These are phyloP conservation scores for Xenopus laevis DNA, from an alignment of 2,113 vertebrate species.

Conservation along the genomic window DNA sequence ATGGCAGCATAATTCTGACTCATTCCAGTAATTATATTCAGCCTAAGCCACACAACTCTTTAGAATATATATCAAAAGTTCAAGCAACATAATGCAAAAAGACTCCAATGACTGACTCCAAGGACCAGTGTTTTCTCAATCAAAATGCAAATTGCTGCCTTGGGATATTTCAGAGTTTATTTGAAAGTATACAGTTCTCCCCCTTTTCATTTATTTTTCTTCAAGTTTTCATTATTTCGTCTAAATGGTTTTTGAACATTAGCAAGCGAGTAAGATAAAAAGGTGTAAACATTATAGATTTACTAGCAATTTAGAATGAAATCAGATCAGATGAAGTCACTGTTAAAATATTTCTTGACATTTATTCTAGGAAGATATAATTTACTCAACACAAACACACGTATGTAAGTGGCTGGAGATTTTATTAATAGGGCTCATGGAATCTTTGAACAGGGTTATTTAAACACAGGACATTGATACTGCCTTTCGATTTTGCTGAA, in stretches of 20 bases:
- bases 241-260: conserved; percentile 3
- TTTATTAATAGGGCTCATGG: too few relatives aligned
- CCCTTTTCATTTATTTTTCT: conserved; percentile 12
- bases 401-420: background rate
- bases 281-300: conserved; percentile 20
- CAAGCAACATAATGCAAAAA: conserved; percentile 4
- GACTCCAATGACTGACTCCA: conserved; percentile 15
- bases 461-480: too few relatives aligned
- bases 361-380: background rate
- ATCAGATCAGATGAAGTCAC: background rate
- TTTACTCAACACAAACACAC: background rate
- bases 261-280: background rate
- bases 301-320: background rate
- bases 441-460: too few relatives aligned
- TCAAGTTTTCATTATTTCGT: conserved; percentile 22
- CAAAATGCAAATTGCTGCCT: conserved; percentile 29
- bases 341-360: background rate
- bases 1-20: conserved; percentile 36
- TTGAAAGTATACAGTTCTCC: conserved; percentile 21
- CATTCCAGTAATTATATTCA: conserved; percentile 1
- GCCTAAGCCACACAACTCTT: conserved; percentile 8
- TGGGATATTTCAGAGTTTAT: conserved; percentile 23
- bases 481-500: too few relatives aligned
- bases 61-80: conserved; percentile 26
- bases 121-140: conserved; percentile 29